phyloP scores from a whole-genome alignment of 2,888 invertebrate genomes.

The Axea sp. region DNA sequence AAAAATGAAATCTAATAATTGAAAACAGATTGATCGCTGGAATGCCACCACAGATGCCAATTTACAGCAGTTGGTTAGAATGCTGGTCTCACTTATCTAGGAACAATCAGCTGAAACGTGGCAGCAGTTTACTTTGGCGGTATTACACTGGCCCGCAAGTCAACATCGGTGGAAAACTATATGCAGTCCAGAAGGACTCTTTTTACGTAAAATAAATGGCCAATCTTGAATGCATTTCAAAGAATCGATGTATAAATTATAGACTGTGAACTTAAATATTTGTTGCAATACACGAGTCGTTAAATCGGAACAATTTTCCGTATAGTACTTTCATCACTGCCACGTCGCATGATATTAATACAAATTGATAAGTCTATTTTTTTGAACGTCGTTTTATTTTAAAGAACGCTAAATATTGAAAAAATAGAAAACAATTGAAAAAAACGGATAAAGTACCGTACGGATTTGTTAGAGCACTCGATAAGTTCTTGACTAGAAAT shows the following conservation, averaged over 20 bases:
- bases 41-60: constrained; percentile 90
- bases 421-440: neutral
- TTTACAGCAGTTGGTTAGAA: constrained; percentile 88
- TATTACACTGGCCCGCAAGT: constrained; percentile 82
- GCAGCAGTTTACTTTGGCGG: constrained; percentile 90
- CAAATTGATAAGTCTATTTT: neutral
- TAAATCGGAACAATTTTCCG: constrained; percentile 14
- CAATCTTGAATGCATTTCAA: constrained; percentile 1
- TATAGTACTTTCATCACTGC: constrained; percentile 29
- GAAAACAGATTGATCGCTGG: constrained; percentile 88
- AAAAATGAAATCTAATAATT: constrained; percentile 4
- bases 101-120: constrained; percentile 90
- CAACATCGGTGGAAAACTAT: constrained; percentile 64
- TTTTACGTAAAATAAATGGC: constrained; percentile 28
- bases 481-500: constrained; percentile 34
- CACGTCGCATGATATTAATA: constrained; percentile 5
- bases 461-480: constrained; percentile 24
- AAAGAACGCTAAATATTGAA: neutral
- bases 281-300: constrained; percentile 35
- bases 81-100: constrained; percentile 90
- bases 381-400: neutral
- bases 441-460: constrained; percentile 6
- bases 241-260: constrained; percentile 18
- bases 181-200: constrained; percentile 41
- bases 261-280: constrained; percentile 29